Base-by-base conservation (phyloP, 2,113 vertebrate genomes). In the Chrysemys picta region DNA sequence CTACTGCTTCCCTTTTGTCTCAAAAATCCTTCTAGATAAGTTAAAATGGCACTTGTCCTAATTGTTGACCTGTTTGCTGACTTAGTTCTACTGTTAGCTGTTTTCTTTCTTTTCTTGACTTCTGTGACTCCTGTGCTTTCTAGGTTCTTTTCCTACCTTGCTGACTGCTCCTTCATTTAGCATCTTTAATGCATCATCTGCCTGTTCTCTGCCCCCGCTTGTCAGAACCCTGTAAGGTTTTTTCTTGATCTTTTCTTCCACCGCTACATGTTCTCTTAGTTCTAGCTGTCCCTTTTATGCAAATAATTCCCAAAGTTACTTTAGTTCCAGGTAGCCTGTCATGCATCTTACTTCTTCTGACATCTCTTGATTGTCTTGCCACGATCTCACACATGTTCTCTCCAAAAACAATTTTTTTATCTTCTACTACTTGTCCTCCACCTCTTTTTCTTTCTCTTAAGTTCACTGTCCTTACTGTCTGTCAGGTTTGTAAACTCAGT, bases 1-100 rank as follows among this genome's bases (percentile, higher is more conserved):
- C 21, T 78, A 19, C 83, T 86, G 62, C 6, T 22, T 25, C 5
- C 0, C 13, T 80, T n/a, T 25, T 57, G 0, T 0, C 4, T 8
- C 45, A 45, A 47, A 29, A 62, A 62, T 62, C 57, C 57, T 62
- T 59, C 50, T 9, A 0, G 0, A n/a, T 49, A 89, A 53, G 53
- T 80, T 21, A 80, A 47, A 13, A 14, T 53, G 3, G 42, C 47
- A 10, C 16, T 12, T 59, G n/a, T 31, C 80, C 57, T 80, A 80
- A 19, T 47, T 75, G 29, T 11, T 86, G 38, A 79, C 9, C 35
- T 82, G 35, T 45, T 78, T 56, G 42, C 89, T 89, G 50, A 84
- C 47, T 49, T 45, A 49, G 31, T 53, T 92, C 29, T 75, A 31
- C 19, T 42, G 8, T 80, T 80, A 24, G n/a, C 57, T 62, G 31